Conservation (phyloP, 2,797 vertebrate species). For the Sphenodon punctatus region DNA sequence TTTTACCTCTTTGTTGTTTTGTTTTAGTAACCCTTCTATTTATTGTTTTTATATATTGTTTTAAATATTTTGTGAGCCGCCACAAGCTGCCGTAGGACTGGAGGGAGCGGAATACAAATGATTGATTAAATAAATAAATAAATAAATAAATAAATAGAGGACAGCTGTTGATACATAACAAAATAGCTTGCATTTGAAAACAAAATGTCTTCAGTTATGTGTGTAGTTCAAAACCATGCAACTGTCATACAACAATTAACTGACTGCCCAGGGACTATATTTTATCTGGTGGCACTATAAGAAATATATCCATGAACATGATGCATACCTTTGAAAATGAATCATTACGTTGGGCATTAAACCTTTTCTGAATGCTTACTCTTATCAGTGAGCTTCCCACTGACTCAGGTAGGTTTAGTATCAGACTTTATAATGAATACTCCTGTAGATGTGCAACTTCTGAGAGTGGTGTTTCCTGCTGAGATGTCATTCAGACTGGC, state of each 20-base stretch:
- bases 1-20: too few species aligned
- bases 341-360: not conserved
- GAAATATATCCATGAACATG: not conserved
- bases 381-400: not conserved
- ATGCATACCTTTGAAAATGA: not conserved
- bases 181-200: not conserved
- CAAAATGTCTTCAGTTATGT: not conserved
- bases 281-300: not conserved
- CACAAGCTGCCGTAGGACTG: too few species aligned
- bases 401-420: not conserved
- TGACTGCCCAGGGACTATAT: not conserved
- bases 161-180: not conserved
- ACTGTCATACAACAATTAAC: not conserved
- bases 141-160: too few species aligned
- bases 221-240: accelerated
- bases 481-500: not conserved
- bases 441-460: not conserved
- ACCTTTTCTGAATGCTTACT: not conserved
- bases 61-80: too few species aligned
- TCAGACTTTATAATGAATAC: too few species aligned
- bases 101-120: too few species aligned
- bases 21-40: too few species aligned
- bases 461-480: not conserved
- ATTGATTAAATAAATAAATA: too few species aligned
- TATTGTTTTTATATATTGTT: too few species aligned